Percentiles rank a stretch among this genome's conserved stretches.
phyloP scores from a whole-genome alignment of 2,113 vertebrate species.

The Austrofundulus limnaeus region DNA sequence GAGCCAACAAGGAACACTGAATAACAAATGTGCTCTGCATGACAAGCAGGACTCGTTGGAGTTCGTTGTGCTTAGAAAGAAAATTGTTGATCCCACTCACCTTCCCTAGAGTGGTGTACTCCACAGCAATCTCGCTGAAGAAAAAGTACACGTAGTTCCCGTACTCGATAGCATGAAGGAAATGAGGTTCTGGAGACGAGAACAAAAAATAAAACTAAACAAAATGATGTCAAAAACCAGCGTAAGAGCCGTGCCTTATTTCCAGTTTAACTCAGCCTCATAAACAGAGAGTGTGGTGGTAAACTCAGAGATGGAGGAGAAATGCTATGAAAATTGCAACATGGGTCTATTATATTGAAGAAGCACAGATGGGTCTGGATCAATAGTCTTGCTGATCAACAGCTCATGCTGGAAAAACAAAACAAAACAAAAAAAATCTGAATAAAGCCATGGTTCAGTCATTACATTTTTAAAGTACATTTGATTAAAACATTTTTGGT shows the following conservation, averaged over 20 bases:
- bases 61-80: neutral
- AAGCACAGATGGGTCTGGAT: conserved; percentile 1
- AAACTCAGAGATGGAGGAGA: conserved; percentile 14
- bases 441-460: neutral
- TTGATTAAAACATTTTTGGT: neutral
- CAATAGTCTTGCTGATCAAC: neutral
- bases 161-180: conserved; percentile 89
- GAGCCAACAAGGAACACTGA: neutral
- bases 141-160: conserved; percentile 94
- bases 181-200: conserved; percentile 86
- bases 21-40: neutral
- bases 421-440: neutral
- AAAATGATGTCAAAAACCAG: conserved; percentile 18
- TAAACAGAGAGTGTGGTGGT: conserved; percentile 7
- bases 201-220: conserved; percentile 3
- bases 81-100: conserved; percentile 70
- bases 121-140: conserved; percentile 94
- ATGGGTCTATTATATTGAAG: neutral
- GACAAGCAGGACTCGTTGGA: neutral
- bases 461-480: neutral
- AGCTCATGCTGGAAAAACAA: neutral
- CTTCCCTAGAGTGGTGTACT: conserved; percentile 90
- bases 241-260: conserved; percentile 16
- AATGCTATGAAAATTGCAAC: neutral
- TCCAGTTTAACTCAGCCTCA: conserved; percentile 8